Evolutionary conservation across 2,888 invertebrate species (phyloP), one percentile per base, ranked within the genome.

Genomic region (Synanthedon tipuliformis): DNA sequence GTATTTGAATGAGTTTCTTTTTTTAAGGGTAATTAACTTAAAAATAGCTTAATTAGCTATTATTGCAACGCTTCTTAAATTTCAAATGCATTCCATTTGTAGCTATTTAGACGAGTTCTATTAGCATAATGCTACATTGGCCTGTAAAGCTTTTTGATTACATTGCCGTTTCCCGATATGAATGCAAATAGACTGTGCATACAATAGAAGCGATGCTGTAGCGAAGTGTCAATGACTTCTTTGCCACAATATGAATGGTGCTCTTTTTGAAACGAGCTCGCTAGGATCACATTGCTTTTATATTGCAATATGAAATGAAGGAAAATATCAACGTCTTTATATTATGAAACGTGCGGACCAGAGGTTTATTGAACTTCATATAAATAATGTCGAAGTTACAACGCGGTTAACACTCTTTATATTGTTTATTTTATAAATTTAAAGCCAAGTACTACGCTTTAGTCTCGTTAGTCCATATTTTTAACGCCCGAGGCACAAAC

Each of bases 91-190:
- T 15, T 7, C n/a, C 45, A 45, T 45, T 45, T 45, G n/a, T n/a
- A 13, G n/a, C 45, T 45, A n/a, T 45, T 45, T 45, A 45, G 45
- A 45, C 45, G n/a, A 45, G 15, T 45, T n/a, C 13, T 73, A 76
- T 78, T 77, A 79, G 64, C 76, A 78, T 77, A 78, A 77, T 77
- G 77, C 77, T 73, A 75, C 77, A 75, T 70, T 71, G 76, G 70
- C 70, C 55, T 57, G 68, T 65, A 71, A 69, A 68, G 68, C 70
- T 71, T 75, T 77, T 71, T 77, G 78, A 78, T 78, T 78, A 78
- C 77, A 78, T 76, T 74, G 71, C 72, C 62, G 68, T 61, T 67
- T 66, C 65, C 63, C 66, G 63, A 66, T 60, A 65, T 65, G 75
- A 76, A 75, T 78, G 69, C 71, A 75, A 75, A 76, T 72, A 69